A percentile compares a stretch with the other conserved stretches of the same genome.
These are phyloP conservation scores for Melipona beecheii DNA, from an alignment of 2,888 invertebrate genomes.

Conservation along the genomic window DNA sequence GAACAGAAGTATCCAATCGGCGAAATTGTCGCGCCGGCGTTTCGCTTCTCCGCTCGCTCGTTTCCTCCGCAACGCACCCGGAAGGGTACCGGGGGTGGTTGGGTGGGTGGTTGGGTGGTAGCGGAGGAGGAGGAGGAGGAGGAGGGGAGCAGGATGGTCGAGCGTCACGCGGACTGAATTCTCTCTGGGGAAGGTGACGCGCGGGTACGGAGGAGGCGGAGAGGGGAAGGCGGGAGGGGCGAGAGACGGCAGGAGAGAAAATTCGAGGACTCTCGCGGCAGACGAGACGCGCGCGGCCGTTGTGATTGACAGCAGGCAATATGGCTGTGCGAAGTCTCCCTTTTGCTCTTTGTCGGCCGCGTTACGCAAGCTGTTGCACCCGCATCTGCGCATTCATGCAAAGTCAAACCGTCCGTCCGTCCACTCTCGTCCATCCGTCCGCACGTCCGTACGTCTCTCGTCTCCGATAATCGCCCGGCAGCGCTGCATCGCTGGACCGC, in stretches of 20 bases:
- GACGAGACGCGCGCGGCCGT: conserved; percentile 75
- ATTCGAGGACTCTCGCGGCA: conserved; percentile 66
- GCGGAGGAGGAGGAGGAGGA: not conserved
- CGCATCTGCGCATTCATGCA: conserved; percentile 84
- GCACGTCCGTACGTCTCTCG: conserved; percentile 72
- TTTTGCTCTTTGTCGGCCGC: conserved; percentile 81
- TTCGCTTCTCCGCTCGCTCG: conserved; percentile 34
- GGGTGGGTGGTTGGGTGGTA: not conserved
- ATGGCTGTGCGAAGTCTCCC: conserved; percentile 80
- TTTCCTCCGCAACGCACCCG: conserved; percentile 53
- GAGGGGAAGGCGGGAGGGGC: not conserved
- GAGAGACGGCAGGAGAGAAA: conserved; percentile 52
- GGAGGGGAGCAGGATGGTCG: not conserved
- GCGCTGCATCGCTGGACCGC: conserved; percentile 64
- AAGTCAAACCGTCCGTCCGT: conserved; percentile 79
- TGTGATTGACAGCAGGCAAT: conserved; percentile 84
- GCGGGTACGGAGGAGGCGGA: not conserved
- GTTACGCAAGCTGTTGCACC: conserved; percentile 84
- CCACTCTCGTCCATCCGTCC: conserved; percentile 75
- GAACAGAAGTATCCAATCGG: conserved; percentile 64
- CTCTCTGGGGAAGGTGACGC: not conserved
- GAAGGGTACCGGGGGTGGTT: conserved; percentile 22
- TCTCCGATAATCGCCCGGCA: conserved; percentile 81
- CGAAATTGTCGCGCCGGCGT: conserved; percentile 61
- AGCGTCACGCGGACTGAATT: conserved; percentile 29